Conservation (phyloP, 2,888 invertebrate genomes). For the Hermaeophaga mercurialis region DNA sequence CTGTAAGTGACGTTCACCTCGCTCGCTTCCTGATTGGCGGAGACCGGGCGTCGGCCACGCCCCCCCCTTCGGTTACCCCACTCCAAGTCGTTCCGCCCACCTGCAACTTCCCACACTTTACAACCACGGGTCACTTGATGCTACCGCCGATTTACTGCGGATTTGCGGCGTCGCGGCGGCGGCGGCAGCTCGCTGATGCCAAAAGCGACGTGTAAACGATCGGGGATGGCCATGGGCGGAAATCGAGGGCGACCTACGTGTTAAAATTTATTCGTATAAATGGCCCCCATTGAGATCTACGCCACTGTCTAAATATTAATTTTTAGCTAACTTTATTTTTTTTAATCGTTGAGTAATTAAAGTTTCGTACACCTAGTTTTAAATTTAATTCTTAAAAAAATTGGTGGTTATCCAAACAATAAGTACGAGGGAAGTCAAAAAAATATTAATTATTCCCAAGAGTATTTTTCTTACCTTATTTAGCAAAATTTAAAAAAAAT, state of each 20-base stretch:
- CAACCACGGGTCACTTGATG: slow-evolving; percentile 56
- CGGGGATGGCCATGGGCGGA: slow-evolving; percentile 2
- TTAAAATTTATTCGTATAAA: too few relatives aligned
- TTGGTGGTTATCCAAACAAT: too few relatives aligned
- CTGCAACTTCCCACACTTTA: slow-evolving; percentile 57
- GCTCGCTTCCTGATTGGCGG: slow-evolving; percentile 15
- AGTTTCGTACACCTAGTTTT: too few relatives aligned
- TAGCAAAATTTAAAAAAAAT: too few relatives aligned
- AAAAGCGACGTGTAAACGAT: slow-evolving; percentile 21
- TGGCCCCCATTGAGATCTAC: too few relatives aligned
- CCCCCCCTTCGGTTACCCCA: slow-evolving; percentile 40
- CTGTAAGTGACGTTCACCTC: slow-evolving; percentile 54
- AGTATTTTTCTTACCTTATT: too few relatives aligned
- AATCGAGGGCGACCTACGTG: neutral
- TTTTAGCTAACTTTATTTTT: too few relatives aligned
- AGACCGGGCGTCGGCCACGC: slow-evolving; percentile 23
- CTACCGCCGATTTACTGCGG: slow-evolving; percentile 53
- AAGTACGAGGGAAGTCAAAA: too few relatives aligned
- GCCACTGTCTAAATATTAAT: too few relatives aligned
- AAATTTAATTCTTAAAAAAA: too few relatives aligned
- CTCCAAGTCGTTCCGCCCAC: slow-evolving; percentile 56
- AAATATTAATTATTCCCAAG: too few relatives aligned
- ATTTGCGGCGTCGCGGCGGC: slow-evolving; percentile 35
- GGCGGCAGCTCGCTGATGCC: slow-evolving; percentile 8
- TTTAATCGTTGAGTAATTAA: too few relatives aligned